phyloP scores from a whole-genome alignment of 2,888 invertebrate species.

The Podotricha telesiphe region DNA sequence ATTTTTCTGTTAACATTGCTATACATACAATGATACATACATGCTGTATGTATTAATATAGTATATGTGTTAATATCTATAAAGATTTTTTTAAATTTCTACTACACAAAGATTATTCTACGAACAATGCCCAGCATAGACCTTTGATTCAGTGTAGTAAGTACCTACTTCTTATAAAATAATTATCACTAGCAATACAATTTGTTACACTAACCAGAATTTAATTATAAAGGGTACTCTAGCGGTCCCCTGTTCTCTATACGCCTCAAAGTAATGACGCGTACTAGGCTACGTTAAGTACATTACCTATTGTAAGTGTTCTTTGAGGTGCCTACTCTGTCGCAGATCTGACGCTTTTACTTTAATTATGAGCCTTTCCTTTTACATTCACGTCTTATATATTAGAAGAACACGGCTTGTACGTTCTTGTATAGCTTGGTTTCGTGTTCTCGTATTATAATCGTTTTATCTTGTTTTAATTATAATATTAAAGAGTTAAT shows the following conservation, averaged over 20 bases:
- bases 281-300: conserved; percentile 76
- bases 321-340: conserved; percentile 71
- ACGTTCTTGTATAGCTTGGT: conserved; percentile 10
- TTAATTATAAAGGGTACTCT: conserved; percentile 52
- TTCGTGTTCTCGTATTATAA: conserved; percentile 6
- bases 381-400: conserved; percentile 53
- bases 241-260: conserved; percentile 53
- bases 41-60: too few relatives aligned
- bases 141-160: neutral
- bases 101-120: too few relatives aligned
- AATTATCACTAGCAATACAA: conserved; percentile 26
- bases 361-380: conserved; percentile 71
- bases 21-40: too few relatives aligned
- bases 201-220: conserved; percentile 31
- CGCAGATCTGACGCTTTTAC: conserved; percentile 72
- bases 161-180: conserved; percentile 17
- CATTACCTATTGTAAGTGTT: conserved; percentile 82
- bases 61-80: too few relatives aligned
- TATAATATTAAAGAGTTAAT: neutral
- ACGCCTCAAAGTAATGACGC: conserved; percentile 76
- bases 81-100: too few relatives aligned
- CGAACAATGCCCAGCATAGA: neutral
- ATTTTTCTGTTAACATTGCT: too few relatives aligned
- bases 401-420: conserved; percentile 44
- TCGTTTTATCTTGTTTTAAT: neutral